These are phyloP conservation scores for roundworm (Caenorhabditis elegans) DNA, from an alignment of 1,140 invertebrate genomes.

Conservation along the genomic window DNA sequence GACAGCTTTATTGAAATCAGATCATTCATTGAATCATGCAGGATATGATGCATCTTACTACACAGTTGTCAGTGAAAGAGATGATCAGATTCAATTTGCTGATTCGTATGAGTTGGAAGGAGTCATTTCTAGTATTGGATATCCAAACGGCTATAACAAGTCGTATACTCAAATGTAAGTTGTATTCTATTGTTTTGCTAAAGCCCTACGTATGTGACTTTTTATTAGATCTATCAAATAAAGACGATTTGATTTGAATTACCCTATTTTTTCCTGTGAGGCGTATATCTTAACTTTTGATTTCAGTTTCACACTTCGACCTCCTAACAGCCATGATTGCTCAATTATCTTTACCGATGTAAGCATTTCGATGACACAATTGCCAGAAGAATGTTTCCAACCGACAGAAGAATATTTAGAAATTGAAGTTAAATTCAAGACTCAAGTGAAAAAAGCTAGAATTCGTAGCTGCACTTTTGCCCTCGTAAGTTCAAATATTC, in stretches of 20 bases:
- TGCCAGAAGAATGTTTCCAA: not conserved
- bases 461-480: not conserved
- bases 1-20: not conserved
- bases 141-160: constrained; percentile 47
- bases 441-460: not conserved
- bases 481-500: not conserved
- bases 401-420: not conserved
- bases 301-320: not conserved
- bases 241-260: too few relatives aligned
- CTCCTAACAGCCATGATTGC: not conserved
- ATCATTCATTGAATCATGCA: not conserved
- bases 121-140: constrained; percentile 51
- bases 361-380: not conserved
- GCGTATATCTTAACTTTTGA: too few relatives aligned
- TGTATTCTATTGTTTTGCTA: too few relatives aligned
- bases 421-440: not conserved
- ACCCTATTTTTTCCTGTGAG: too few relatives aligned
- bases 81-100: constrained; percentile 46
- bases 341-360: not conserved
- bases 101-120: constrained; percentile 51
- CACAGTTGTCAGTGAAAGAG: constrained; percentile 31
- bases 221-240: too few relatives aligned
- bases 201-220: too few relatives aligned
- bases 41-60: constrained; percentile 20
- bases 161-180: constrained; percentile 47